Base-by-base conservation (phyloP, 2,797 vertebrate genomes). In the Hybognathus amarus region DNA sequence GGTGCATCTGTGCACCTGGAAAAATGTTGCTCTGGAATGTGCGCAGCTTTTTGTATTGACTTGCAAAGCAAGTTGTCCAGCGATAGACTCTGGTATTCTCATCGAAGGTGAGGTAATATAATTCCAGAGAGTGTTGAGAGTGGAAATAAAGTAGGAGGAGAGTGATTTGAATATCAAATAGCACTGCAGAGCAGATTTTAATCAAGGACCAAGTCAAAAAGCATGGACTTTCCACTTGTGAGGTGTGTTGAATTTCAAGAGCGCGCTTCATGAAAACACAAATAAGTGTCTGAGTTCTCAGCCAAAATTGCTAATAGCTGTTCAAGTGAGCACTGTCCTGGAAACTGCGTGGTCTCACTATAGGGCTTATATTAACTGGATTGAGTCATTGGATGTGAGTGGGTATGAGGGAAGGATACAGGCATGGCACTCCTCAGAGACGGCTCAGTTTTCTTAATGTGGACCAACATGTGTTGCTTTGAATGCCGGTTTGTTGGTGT, bases 1-100 rank as follows among this genome's bases (percentile, higher is more conserved):
- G 79, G 80, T 74, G 47, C 90, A 89, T 89, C 85, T 89, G 89
- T 74, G 38, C 90, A 90, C 90, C 85, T 90, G 89, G 87, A 91
- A 85, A 87, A 71, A 52, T 86, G 79, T 85, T 70, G 15, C n/a
- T 15, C 18, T 80, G 81, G 75, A 79, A 84, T 87, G 83, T 74
- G 54, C 33, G 7, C 6, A 20, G 52, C 50, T 59, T 63, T 83
- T 75, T 45, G 50, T 64, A 24, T 47, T 59, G 30, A 38, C 7
- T 18, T 9, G 17, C 36, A 22, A 24, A 83, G 47, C 73, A 45
- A 63, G 63, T 5, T 45, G 40, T 40, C 22, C 22, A 33, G 45
- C 24, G 18, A 50, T 54, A n/a, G n/a, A 52, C 47, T 70, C 67
- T 83, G 24, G 56, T 85, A 59, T 50, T 56, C 73, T 54, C 61